Evolutionary conservation across 2,888 invertebrate genomes (phyloP).

Genomic region (Pristionchus entomophagus): DNA sequence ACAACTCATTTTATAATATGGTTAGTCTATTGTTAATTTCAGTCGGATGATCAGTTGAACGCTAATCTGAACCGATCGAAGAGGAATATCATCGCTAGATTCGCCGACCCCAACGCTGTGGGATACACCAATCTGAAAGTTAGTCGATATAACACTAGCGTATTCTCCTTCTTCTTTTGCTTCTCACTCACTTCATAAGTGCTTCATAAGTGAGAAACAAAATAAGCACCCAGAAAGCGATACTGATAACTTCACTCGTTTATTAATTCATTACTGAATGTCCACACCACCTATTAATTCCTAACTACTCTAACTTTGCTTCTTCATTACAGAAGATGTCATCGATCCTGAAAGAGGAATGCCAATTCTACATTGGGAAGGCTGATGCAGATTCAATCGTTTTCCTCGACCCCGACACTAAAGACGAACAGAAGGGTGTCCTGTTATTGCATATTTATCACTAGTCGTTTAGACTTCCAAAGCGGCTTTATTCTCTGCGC

Average conservation of each 20-base stretch:
- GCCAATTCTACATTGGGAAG: conserved; percentile 83
- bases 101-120: conserved; percentile 59
- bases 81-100: conserved; percentile 71
- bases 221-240: too few relatives aligned
- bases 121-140: conserved; percentile 64
- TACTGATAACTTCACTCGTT: too few relatives aligned
- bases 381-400: conserved; percentile 51
- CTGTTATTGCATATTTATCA: not conserved
- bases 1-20: not conserved
- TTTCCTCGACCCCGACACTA: conserved; percentile 70
- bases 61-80: conserved; percentile 67
- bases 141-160: too few relatives aligned
- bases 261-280: too few relatives aligned
- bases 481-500: not conserved
- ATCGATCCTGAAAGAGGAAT: conserved; percentile 92
- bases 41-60: conserved; percentile 60
- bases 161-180: not conserved
- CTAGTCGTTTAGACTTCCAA: not conserved
- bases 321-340: conserved; percentile 77
- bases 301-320: too few relatives aligned
- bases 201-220: too few relatives aligned
- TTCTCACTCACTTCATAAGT: too few relatives aligned
- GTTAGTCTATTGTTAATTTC: not conserved
- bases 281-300: too few relatives aligned
- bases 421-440: conserved; percentile 69